Conservation (phyloP, 2,888 invertebrate species). For the Andrena chrysosceles region DNA sequence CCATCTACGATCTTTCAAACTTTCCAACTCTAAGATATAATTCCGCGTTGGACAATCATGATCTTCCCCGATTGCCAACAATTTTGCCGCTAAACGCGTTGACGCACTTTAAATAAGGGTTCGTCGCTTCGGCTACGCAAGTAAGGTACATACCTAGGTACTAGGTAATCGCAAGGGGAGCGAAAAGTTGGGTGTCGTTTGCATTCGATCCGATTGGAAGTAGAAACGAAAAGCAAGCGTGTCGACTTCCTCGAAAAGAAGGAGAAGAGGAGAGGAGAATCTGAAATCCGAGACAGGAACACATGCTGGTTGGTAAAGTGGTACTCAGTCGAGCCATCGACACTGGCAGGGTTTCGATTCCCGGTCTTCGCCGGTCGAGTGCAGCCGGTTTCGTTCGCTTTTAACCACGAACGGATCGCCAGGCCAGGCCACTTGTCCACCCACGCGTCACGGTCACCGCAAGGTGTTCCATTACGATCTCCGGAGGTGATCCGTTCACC, state of each 20-base stretch:
- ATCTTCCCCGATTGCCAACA: too few relatives aligned
- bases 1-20: too few relatives aligned
- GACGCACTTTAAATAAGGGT: too few relatives aligned
- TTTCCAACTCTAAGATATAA: too few relatives aligned
- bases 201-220: not conserved
- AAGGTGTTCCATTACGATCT: slow-evolving; percentile 65
- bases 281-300: slow-evolving; percentile 66
- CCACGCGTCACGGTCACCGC: slow-evolving; percentile 57
- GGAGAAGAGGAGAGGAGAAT: slow-evolving; percentile 24
- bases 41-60: too few relatives aligned
- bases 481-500: slow-evolving; percentile 26
- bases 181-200: not conserved
- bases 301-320: slow-evolving; percentile 66
- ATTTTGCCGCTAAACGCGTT: too few relatives aligned
- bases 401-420: slow-evolving; percentile 43
- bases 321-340: slow-evolving; percentile 54
- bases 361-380: slow-evolving; percentile 9
- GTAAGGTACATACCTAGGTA: too few relatives aligned
- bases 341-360: slow-evolving; percentile 56
- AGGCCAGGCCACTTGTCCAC: slow-evolving; percentile 67
- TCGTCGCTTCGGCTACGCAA: too few relatives aligned
- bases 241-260: slow-evolving; percentile 47
- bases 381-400: slow-evolving; percentile 43
- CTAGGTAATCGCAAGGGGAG: not conserved
- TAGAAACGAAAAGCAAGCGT: slow-evolving; percentile 14